Evolutionary conservation across 2,113 vertebrate genomes (phyloP).

Genomic region (Aspidoscelis tigris): DNA sequence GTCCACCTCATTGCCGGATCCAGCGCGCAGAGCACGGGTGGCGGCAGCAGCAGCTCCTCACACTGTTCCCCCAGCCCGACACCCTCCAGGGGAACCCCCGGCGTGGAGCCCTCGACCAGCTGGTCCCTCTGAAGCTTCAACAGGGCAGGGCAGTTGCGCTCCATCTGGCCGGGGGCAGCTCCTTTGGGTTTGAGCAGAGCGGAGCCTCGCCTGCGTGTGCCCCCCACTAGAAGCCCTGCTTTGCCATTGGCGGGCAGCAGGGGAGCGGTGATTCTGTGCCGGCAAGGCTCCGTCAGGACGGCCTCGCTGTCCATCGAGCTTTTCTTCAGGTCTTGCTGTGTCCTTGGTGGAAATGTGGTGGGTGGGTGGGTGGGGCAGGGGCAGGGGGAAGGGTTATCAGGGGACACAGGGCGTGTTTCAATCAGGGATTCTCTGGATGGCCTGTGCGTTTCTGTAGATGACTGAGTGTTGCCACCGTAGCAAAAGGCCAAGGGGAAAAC

Average conservation of each 20-base stretch:
- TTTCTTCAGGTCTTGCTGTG: slow-evolving; percentile 71
- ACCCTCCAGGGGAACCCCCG: slow-evolving; percentile 81
- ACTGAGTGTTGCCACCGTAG: slow-evolving; percentile 55
- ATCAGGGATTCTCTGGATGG: slow-evolving; percentile 76
- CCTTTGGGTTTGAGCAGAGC: slow-evolving; percentile 9
- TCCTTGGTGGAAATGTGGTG: slow-evolving; percentile 28
- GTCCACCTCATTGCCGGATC: slow-evolving; percentile 80
- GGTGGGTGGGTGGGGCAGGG: neutral
- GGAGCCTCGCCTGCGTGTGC: slow-evolving; percentile 49
- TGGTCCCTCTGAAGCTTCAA: slow-evolving; percentile 79
- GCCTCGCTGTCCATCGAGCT: slow-evolving; percentile 55
- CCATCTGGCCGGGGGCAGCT: slow-evolving; percentile 11
- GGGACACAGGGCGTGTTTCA: slow-evolving; percentile 71
- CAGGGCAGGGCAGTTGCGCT: slow-evolving; percentile 16
- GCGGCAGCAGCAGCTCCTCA: slow-evolving; percentile 66
- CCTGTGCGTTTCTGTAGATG: slow-evolving; percentile 32
- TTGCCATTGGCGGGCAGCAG: slow-evolving; percentile 51
- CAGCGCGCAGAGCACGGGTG: slow-evolving; percentile 73
- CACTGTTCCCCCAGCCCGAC: slow-evolving; percentile 83
- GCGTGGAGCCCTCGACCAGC: slow-evolving; percentile 83
- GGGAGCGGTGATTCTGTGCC: slow-evolving; percentile 44
- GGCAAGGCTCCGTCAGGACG: slow-evolving; percentile 49
- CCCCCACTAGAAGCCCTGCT: slow-evolving; percentile 73
- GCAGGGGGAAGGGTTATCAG: slow-evolving; percentile 34
- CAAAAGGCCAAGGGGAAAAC: slow-evolving; percentile 12